These are phyloP conservation scores for Scylla paramamosain DNA, from an alignment of 1,140 invertebrate genomes.

Conservation along the genomic window DNA sequence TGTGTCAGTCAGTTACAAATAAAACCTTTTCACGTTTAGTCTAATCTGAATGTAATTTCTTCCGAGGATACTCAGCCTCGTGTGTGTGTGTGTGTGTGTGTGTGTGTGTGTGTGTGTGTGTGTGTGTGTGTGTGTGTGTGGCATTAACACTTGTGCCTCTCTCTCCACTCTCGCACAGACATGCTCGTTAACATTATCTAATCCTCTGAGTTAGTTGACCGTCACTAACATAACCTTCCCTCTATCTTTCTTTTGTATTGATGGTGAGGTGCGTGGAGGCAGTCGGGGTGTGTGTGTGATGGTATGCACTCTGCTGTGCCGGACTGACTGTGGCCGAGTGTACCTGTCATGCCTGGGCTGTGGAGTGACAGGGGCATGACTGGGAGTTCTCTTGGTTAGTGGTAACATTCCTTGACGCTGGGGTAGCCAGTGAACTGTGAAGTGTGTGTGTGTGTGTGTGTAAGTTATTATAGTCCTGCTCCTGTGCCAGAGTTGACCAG, in stretches of 20 bases:
- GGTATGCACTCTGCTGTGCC: no score
- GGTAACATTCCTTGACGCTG: background rate
- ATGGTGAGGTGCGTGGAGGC: background rate
- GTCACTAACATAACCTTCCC: background rate
- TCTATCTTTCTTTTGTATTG: background rate
- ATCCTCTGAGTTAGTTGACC: background rate
- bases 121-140: background rate
- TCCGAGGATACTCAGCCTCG: background rate
- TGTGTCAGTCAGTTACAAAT: background rate
- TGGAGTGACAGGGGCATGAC: background rate
- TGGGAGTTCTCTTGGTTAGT: background rate
- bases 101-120: background rate
- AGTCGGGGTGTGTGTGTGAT: background rate
- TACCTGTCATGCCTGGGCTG: background rate
- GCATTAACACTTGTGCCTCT: background rate
- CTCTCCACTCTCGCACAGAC: background rate
- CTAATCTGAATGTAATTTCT: background rate
- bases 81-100: no score
- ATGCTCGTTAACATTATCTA: background rate
- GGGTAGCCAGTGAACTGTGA: background rate
- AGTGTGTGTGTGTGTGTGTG: background rate
- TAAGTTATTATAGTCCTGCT: no score
- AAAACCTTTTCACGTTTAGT: slow-evolving; percentile 22
- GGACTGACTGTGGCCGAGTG: background rate
- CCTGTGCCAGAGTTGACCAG: no score